Evolutionary conservation across 2,113 vertebrate genomes (phyloP).

Genomic region (Mesembrinibis cayennensis): DNA sequence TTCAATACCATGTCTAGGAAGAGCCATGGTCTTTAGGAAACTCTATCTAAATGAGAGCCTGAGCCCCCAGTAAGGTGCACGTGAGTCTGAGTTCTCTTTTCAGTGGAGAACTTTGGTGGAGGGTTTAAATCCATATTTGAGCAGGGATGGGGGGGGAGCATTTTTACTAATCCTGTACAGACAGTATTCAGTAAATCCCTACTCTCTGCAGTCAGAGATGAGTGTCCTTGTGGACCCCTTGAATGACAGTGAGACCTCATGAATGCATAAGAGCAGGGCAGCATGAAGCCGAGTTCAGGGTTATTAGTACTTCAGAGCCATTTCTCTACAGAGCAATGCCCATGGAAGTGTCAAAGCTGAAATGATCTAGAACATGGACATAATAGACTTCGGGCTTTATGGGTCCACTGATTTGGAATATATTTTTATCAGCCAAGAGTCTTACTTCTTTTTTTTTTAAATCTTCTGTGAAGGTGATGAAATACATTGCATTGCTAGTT

Average conservation of each 20-base stretch:
- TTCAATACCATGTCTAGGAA: neutral
- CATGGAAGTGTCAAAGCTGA: neutral
- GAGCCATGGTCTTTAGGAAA: neutral
- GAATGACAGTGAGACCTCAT: neutral
- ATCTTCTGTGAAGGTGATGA: neutral
- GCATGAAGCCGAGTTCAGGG: neutral
- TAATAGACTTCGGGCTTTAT: neutral
- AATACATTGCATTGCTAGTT: neutral
- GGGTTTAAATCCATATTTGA: neutral
- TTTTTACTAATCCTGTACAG: neutral
- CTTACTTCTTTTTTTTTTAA: neutral
- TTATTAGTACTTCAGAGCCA: neutral
- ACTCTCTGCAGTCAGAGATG: slow-evolving; percentile 2
- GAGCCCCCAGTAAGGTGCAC: neutral
- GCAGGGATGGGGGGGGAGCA: neutral
- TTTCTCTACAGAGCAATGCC: neutral
- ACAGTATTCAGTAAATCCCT: slow-evolving; percentile 2
- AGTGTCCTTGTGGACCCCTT: neutral
- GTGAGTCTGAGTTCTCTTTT: neutral
- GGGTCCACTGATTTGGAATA: neutral
- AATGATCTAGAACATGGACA: slow-evolving; percentile 30
- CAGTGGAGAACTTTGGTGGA: neutral
- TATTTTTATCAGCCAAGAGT: neutral
- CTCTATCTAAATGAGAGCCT: neutral
- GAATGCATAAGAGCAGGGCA: neutral